Conservation (phyloP, 2,113 vertebrate species). For the Parus major region DNA sequence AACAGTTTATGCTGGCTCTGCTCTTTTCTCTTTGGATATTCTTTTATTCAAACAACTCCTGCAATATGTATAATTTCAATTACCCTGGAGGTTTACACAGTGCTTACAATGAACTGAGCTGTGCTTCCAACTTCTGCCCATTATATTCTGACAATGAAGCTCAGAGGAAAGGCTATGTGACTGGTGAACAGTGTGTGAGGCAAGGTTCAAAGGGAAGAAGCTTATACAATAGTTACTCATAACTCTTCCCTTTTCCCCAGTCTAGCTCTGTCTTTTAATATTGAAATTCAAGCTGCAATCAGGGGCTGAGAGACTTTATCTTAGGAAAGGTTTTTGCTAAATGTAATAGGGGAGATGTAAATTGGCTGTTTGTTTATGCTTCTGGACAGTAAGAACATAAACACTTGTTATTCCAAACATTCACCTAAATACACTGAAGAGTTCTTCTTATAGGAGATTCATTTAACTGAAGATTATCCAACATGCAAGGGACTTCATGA, state of each 20-base stretch:
- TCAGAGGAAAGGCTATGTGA: conserved; percentile 27
- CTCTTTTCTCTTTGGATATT: conserved; percentile 20
- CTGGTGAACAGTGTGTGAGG: conserved; percentile 37
- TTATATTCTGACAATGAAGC: conserved; percentile 50
- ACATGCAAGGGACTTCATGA: not conserved
- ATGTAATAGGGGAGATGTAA: conserved; percentile 14
- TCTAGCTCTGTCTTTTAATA: not conserved
- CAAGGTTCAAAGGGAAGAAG: conserved; percentile 36
- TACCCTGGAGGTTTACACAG: conserved; percentile 40
- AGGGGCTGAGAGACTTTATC: not conserved
- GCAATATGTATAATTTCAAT: conserved; percentile 57
- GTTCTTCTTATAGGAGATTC: not conserved
- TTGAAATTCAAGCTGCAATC: conserved; percentile 24
- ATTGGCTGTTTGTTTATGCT: conserved; percentile 2
- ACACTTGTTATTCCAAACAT: not conserved
- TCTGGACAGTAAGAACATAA: not conserved
- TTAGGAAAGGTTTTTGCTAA: not conserved
- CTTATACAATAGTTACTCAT: conserved; percentile 23
- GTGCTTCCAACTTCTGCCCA: conserved; percentile 28
- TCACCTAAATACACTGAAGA: not conserved
- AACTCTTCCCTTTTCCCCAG: not conserved
- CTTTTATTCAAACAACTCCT: conserved; percentile 42
- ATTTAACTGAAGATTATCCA: conserved; percentile 20
- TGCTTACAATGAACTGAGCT: conserved; percentile 28
- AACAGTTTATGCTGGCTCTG: not conserved